These are phyloP conservation scores for Cheilosia vernalis DNA, from an alignment of 2,888 invertebrate genomes.

Conservation along the genomic window DNA sequence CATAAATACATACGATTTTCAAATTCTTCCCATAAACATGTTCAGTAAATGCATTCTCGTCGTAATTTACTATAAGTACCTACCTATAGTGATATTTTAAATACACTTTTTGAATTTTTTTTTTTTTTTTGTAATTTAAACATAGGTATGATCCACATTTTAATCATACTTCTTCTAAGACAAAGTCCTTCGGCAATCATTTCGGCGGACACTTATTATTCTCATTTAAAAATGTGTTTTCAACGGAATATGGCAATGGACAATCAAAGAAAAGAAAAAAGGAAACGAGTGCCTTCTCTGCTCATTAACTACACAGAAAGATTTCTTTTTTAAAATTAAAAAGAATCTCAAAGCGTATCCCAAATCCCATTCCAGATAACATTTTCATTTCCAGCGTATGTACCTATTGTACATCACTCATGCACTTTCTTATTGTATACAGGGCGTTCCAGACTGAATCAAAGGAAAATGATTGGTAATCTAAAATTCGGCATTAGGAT, in stretches of 20 bases:
- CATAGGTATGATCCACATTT: not conserved
- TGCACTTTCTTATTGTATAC: conserved; percentile 38
- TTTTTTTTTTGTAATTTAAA: not conserved
- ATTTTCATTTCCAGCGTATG: conserved; percentile 27
- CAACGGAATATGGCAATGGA: conserved; percentile 48
- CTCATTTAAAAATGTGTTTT: conserved; percentile 19
- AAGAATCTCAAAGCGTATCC: conserved; percentile 67
- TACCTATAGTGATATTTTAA: too few species aligned
- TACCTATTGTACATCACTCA: conserved; percentile 15
- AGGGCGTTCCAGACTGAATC: not conserved
- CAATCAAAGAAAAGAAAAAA: conserved; percentile 48
- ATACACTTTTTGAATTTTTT: too few species aligned
- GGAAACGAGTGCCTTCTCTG: conserved; percentile 20
- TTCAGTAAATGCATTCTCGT: too few species aligned
- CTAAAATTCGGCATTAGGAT: too few species aligned
- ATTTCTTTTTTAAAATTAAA: conserved; percentile 68
- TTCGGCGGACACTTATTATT: conserved; percentile 33
- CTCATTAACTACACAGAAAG: conserved; percentile 55
- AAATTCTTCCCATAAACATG: too few species aligned
- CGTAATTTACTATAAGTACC: too few species aligned
- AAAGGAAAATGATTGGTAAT: too few species aligned
- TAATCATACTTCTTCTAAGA: not conserved
- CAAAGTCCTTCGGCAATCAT: conserved; percentile 5
- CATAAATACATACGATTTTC: too few species aligned
- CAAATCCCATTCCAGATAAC: conserved; percentile 38